Percentiles rank a stretch among this genome's conserved stretches.
These are phyloP conservation scores for Melikaiella ostensackeni DNA, from an alignment of 2,888 invertebrate genomes.

Conservation along the genomic window DNA sequence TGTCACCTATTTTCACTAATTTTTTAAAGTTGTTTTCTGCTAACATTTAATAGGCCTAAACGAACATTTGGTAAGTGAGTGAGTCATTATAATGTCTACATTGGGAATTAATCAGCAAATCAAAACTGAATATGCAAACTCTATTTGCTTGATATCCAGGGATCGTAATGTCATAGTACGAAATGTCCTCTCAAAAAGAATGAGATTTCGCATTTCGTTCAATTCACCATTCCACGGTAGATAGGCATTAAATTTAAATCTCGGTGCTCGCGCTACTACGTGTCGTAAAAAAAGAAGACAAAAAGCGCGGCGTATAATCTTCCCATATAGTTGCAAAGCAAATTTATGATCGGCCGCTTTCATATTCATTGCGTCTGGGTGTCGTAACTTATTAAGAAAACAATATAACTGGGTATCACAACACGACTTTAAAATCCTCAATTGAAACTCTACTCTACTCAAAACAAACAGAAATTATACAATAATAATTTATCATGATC, in stretches of 20 bases:
- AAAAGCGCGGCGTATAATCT: slow-evolving; percentile 34
- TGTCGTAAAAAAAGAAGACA: slow-evolving; percentile 21
- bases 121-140: slow-evolving; percentile 14
- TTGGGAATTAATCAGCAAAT: background rate
- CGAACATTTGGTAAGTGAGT: background rate
- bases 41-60: no score
- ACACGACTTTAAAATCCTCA: slow-evolving; percentile 4
- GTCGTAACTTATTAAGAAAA: slow-evolving; percentile 35
- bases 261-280: slow-evolving; percentile 15
- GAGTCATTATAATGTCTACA: background rate
- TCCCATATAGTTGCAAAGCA: slow-evolving; percentile 36
- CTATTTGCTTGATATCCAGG: background rate
- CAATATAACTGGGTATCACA: slow-evolving; percentile 12
- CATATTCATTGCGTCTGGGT: slow-evolving; percentile 25
- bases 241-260: slow-evolving; percentile 36
- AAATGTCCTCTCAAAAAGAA: slow-evolving; percentile 8
- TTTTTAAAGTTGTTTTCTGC: no score
- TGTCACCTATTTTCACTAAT: no score
- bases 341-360: slow-evolving; percentile 29
- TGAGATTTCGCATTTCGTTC: slow-evolving; percentile 19
- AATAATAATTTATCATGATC: no score
- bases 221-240: slow-evolving; percentile 26
- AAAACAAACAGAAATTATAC: background rate
- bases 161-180: background rate
- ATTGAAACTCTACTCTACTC: background rate